Evolutionary conservation across 2,113 vertebrate species (phyloP).

Genomic region (Cyprinodon variegatus): DNA sequence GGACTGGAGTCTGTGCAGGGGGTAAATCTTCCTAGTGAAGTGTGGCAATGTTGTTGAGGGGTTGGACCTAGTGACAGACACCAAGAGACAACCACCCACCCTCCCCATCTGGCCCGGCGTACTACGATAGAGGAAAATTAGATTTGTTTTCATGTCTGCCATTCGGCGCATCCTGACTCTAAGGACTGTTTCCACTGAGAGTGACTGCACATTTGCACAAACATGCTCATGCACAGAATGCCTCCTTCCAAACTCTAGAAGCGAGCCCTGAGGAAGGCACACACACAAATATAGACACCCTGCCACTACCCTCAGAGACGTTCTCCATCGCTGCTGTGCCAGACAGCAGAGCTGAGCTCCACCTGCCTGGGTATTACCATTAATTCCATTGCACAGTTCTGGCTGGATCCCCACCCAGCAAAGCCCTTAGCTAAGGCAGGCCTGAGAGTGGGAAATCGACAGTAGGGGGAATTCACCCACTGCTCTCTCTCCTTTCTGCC

Average conservation of each 20-base stretch:
- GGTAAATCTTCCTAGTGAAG: conserved; percentile 62
- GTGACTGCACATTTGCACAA: conserved; percentile 23
- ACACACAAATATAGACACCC: conserved; percentile 9
- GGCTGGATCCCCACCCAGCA: conserved; percentile 64
- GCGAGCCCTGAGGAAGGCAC: conserved; percentile 30
- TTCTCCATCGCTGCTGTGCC: conserved; percentile 53
- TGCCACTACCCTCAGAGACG: conserved; percentile 36
- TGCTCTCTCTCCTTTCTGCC: conserved; percentile 46
- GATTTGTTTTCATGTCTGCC: conserved; percentile 38
- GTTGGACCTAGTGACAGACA: conserved; percentile 36
- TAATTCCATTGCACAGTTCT: conserved; percentile 70
- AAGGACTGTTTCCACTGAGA: conserved; percentile 43
- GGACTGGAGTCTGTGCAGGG: conserved; percentile 41
- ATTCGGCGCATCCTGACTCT: conserved; percentile 52
- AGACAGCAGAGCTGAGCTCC: conserved; percentile 70
- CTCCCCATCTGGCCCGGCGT: conserved; percentile 44
- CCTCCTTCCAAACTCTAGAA: conserved; percentile 40
- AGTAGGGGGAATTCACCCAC: conserved; percentile 54
- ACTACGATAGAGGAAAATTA: conserved; percentile 62
- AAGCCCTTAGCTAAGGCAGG: conserved; percentile 56
- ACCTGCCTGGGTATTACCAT: conserved; percentile 79
- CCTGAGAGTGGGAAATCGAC: conserved; percentile 60
- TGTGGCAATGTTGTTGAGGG: conserved; percentile 34
- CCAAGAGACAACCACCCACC: conserved; percentile 29
- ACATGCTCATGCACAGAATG: conserved; percentile 42